These are phyloP conservation scores for Orthonevra nobilis DNA, from an alignment of 2,888 invertebrate species.

Conservation along the genomic window DNA sequence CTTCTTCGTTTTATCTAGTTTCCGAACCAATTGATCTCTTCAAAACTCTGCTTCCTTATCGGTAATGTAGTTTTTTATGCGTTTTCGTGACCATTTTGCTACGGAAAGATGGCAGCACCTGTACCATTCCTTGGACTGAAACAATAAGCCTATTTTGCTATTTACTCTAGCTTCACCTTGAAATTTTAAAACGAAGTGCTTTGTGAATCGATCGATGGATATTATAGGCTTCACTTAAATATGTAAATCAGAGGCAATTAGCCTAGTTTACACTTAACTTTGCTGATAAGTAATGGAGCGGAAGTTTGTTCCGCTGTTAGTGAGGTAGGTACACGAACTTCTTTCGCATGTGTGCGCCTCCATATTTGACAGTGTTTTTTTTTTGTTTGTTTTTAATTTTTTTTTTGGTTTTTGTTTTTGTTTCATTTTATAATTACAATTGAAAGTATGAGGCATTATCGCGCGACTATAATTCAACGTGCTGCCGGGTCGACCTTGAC, in stretches of 20 bases:
- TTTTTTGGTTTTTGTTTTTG: no score
- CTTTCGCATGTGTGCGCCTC: slow-evolving; percentile 1
- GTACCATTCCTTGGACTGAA: no score
- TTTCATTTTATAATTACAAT: no score
- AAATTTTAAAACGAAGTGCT: no score
- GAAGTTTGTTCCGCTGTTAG: slow-evolving; percentile 12
- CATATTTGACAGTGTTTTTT: slow-evolving; percentile 4
- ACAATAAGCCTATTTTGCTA: no score
- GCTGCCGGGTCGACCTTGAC: slow-evolving; percentile 43
- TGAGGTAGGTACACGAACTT: not conserved
- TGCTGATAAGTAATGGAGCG: slow-evolving; percentile 4
- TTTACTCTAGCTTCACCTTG: no score
- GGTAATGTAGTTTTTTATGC: slow-evolving; percentile 47
- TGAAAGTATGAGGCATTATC: slow-evolving; percentile 15
- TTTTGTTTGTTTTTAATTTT: no score
- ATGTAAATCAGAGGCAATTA: slow-evolving; percentile 37
- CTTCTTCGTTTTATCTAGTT: slow-evolving; percentile 4
- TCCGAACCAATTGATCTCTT: slow-evolving; percentile 15
- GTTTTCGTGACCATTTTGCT: no score
- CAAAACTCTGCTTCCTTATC: not conserved
- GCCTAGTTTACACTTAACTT: slow-evolving; percentile 30
- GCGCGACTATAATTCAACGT: slow-evolving; percentile 28
- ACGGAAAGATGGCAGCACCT: slow-evolving; percentile 59
- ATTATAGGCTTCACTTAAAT: slow-evolving; percentile 17
- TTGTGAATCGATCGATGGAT: slow-evolving; percentile 11